A percentile compares a stretch with the other conserved stretches of the same genome.
Conservation (phyloP, 2,113 vertebrate species). For the Scalopus aquaticus region DNA sequence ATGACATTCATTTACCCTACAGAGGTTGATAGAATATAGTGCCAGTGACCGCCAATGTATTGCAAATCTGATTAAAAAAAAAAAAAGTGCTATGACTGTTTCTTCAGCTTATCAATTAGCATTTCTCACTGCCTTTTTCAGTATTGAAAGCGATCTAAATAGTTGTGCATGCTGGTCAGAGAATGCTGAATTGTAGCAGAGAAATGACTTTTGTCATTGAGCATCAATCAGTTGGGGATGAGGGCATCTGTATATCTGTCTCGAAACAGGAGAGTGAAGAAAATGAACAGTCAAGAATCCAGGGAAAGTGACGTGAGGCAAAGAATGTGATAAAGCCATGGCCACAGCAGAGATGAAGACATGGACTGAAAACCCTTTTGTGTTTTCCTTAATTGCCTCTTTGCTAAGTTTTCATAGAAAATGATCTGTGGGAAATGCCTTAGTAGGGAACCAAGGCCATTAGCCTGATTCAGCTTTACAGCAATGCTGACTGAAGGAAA, state of each 20-base stretch:
- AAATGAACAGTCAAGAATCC: not conserved
- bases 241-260: not conserved
- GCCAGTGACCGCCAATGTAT: not conserved
- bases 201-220: not conserved
- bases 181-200: not conserved
- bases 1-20: too few species aligned
- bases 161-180: not conserved
- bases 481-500: conserved; percentile 21
- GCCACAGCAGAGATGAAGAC: not conserved
- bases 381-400: not conserved
- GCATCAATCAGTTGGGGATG: not conserved
- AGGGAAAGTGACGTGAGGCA: not conserved
- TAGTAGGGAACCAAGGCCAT: not conserved
- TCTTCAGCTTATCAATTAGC: not conserved
- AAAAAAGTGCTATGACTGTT: not conserved
- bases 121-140: not conserved
- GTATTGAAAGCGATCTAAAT: not conserved
- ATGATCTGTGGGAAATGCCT: not conserved
- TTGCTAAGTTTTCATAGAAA: not conserved
- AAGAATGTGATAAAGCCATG: not conserved
- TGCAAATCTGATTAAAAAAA: not conserved
- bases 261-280: not conserved
- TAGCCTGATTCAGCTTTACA: not conserved
- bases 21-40: not conserved
- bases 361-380: not conserved